A percentile compares a stretch with the other conserved stretches of the same genome.
These are phyloP conservation scores for Meteorus sp. DNA, from an alignment of 1,140 invertebrate genomes.

Conservation along the genomic window DNA sequence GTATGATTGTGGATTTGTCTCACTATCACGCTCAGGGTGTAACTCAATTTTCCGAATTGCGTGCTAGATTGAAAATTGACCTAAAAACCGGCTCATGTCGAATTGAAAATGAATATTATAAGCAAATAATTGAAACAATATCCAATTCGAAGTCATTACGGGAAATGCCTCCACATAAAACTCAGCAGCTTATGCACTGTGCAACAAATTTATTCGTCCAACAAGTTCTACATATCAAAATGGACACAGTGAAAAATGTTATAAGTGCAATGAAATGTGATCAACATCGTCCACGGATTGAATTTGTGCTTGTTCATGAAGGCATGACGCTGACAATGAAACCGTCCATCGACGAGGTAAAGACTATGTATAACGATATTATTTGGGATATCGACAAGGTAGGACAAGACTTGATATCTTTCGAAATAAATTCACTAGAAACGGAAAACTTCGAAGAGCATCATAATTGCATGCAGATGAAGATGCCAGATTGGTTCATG, in stretches of 20 bases:
- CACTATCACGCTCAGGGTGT: constrained; percentile 23
- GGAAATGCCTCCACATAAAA: constrained; percentile 20
- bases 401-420: constrained; percentile 47
- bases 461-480: constrained; percentile 44
- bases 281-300: constrained; percentile 41
- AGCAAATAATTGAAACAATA: constrained; percentile 37
- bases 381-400: constrained; percentile 42
- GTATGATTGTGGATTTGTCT: constrained; percentile 35
- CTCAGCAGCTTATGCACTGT: constrained; percentile 40
- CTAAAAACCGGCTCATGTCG: constrained; percentile 33
- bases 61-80: constrained; percentile 33
- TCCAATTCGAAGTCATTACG: constrained; percentile 27
- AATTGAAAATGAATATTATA: constrained; percentile 46
- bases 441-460: neutral
- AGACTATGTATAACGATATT: constrained; percentile 40
- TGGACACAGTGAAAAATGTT: constrained; percentile 47
- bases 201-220: constrained; percentile 47
- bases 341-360: constrained; percentile 45
- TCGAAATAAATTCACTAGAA: constrained; percentile 37
- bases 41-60: constrained; percentile 24
- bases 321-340: constrained; percentile 38
- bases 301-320: constrained; percentile 45
- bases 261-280: constrained; percentile 39
- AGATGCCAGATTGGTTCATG: constrained; percentile 48
- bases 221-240: constrained; percentile 50